Percentiles rank a stretch among this genome's conserved stretches.
These are phyloP conservation scores for Chaetophractus vellerosus DNA, from an alignment of 2,797 vertebrate genomes.

Conservation along the genomic window DNA sequence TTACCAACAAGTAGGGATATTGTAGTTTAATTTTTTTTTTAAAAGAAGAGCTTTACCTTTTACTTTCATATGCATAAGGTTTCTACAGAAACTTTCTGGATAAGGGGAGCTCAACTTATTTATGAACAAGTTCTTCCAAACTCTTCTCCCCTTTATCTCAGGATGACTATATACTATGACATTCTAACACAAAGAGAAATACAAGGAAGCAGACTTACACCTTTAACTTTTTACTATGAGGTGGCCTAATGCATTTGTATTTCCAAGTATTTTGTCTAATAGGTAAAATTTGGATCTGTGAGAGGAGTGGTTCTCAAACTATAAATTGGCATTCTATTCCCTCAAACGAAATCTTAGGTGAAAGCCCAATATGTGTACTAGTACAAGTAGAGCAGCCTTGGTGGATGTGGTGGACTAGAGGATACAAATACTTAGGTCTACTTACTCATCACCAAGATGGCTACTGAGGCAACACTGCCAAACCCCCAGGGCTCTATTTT, in stretches of 20 bases:
- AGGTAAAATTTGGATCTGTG: neutral
- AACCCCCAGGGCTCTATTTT: neutral
- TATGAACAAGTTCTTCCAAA: neutral
- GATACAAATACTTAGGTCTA: neutral
- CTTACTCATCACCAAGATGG: neutral
- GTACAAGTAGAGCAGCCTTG: neutral
- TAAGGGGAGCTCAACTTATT: neutral
- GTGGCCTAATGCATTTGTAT: neutral
- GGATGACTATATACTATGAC: neutral
- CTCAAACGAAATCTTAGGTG: neutral
- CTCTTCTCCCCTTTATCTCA: neutral
- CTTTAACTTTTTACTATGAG: neutral
- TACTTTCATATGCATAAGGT: neutral
- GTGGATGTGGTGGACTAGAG: neutral
- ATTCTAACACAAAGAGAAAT: neutral
- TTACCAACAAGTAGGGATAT: neutral
- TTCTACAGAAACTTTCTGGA: conserved; percentile 15
- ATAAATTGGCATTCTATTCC: neutral
- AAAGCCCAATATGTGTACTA: fast-evolving
- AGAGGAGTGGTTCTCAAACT: neutral
- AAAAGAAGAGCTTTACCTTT: neutral
- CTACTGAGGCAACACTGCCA: neutral
- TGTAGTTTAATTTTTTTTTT: neutral
- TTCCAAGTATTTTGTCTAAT: neutral
- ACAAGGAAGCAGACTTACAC: neutral